Conservation (phyloP, 2,888 invertebrate species). For the Zygaena filipendulae region DNA sequence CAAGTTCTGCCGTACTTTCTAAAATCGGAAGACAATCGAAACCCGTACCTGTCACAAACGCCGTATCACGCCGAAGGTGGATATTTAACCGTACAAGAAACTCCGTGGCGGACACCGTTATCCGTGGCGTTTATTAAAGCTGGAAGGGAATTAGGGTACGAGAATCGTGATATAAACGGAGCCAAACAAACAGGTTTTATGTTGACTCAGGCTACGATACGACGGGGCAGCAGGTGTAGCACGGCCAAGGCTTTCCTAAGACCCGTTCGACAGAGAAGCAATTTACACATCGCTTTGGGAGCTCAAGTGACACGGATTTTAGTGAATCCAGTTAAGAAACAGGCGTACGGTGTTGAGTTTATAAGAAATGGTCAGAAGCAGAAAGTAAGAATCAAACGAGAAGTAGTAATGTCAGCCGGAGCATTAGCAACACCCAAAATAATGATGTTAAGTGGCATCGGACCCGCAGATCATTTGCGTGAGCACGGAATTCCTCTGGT, state of each 20-base stretch:
- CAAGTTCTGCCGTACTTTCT: conserved; percentile 85
- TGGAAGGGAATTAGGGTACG: conserved; percentile 84
- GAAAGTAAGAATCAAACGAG: conserved; percentile 77
- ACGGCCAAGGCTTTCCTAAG: conserved; percentile 89
- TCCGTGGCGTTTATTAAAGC: conserved; percentile 86
- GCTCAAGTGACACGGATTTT: conserved; percentile 80
- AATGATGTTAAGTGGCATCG: conserved; percentile 91
- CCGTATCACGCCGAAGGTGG: conserved; percentile 83
- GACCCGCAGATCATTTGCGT: conserved; percentile 79
- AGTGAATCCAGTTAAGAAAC: conserved; percentile 73
- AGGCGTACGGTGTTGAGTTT: conserved; percentile 82
- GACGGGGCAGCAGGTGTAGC: conserved; percentile 86
- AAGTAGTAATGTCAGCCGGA: conserved; percentile 88
- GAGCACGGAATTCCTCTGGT: conserved; percentile 79
- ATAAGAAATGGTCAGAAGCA: conserved; percentile 72
- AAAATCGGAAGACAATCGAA: conserved; percentile 89
- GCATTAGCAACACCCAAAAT: conserved; percentile 90
- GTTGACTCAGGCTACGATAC: conserved; percentile 85
- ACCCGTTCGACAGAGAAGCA: conserved; percentile 79
- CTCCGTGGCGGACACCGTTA: conserved; percentile 85
- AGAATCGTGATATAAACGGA: conserved; percentile 84
- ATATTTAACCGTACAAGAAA: conserved; percentile 85
- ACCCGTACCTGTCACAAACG: conserved; percentile 80
- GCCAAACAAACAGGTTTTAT: conserved; percentile 87
- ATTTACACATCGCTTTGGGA: conserved; percentile 82